Conservation (phyloP, 2,888 invertebrate species). For the Cenopis cana region DNA sequence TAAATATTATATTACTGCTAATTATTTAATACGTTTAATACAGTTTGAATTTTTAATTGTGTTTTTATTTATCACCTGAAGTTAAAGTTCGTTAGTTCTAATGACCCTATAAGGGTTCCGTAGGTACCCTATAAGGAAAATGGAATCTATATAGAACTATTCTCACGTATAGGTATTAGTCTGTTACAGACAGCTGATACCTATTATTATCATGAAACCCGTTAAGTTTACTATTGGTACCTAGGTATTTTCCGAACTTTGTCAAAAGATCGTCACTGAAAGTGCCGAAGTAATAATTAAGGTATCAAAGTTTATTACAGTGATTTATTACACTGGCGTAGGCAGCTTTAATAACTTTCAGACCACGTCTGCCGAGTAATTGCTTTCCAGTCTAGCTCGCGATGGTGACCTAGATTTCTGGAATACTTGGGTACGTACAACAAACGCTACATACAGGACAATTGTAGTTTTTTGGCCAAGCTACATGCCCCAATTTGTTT, state of each 20-base stretch:
- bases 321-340: constrained; percentile 13
- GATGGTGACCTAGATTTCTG: constrained; percentile 19
- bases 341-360: constrained; percentile 23
- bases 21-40: constrained; percentile 35
- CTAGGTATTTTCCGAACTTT: background rate
- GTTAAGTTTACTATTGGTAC: too few species aligned
- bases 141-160: background rate
- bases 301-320: constrained; percentile 20
- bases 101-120: background rate
- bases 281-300: constrained; percentile 19
- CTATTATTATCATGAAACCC: too few species aligned
- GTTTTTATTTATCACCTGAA: constrained; percentile 9
- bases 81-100: background rate
- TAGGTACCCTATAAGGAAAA: background rate
- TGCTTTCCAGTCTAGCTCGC: constrained; percentile 29
- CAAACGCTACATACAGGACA: constrained; percentile 2
- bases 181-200: too few species aligned
- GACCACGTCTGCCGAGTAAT: constrained; percentile 21
- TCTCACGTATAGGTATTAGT: background rate
- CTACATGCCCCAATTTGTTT: background rate
- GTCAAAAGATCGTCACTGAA: background rate
- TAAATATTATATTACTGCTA: constrained; percentile 33
- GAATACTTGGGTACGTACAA: background rate
- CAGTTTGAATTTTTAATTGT: constrained; percentile 28
- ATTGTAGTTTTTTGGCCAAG: constrained; percentile 1